Conservation (phyloP, 2,113 vertebrate genomes). For the Heptranchias perlo region DNA sequence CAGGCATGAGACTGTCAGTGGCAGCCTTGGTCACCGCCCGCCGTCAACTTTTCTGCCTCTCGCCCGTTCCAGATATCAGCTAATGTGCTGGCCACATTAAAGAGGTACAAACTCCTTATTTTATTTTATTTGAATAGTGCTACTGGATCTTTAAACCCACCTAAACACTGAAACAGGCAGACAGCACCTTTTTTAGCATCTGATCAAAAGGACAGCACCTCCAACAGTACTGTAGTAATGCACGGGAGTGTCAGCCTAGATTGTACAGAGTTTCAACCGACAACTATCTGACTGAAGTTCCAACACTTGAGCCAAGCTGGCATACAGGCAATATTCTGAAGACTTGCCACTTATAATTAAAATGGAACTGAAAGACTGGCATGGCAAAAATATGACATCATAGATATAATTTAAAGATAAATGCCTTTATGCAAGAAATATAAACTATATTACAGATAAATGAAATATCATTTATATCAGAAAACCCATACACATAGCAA, state of each 20-base stretch:
- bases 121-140: not conserved
- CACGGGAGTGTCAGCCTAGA: not conserved
- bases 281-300: not conserved
- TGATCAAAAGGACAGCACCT: not conserved
- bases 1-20: not conserved
- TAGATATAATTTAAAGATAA: not conserved
- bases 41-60: not conserved
- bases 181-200: not conserved
- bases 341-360: not conserved
- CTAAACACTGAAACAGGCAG: not conserved
- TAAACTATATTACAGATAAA: not conserved
- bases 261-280: not conserved
- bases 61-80: not conserved
- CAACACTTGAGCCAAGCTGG: not conserved
- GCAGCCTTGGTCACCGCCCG: not conserved
- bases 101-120: not conserved
- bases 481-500: not conserved
- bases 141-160: not conserved
- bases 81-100: not conserved
- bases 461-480: not conserved
- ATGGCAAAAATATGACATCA: not conserved
- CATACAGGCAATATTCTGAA: not conserved
- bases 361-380: not conserved
- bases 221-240: not conserved
- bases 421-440: not conserved